Percentiles rank a stretch among this genome's conserved stretches.
Conservation (phyloP, 2,113 vertebrate species). For the Tyto alba region DNA sequence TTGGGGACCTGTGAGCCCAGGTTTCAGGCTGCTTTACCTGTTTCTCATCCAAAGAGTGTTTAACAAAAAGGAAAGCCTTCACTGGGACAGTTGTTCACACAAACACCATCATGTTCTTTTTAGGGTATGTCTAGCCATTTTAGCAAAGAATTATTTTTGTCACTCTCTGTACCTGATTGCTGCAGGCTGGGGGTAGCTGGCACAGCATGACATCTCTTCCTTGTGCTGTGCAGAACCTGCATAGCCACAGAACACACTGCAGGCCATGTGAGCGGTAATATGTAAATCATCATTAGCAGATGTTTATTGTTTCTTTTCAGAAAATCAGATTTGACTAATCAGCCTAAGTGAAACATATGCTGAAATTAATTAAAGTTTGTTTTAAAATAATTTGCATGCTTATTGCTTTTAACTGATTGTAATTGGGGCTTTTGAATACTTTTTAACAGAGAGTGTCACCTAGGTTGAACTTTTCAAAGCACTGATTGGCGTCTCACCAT, state of each 20-base stretch:
- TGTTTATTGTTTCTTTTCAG: constrained; percentile 68
- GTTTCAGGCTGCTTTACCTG: not conserved
- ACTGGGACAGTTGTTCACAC: not conserved
- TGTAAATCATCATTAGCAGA: constrained; percentile 65
- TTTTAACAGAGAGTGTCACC: constrained; percentile 35
- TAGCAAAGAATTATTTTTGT: not conserved
- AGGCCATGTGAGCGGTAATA: constrained; percentile 7
- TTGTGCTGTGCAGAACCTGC: not conserved
- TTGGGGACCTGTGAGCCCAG: not conserved
- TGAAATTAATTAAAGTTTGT: constrained; percentile 69
- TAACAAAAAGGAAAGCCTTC: not conserved
- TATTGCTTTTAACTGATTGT: constrained; percentile 58
- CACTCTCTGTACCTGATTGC: not conserved
- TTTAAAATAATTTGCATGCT: constrained; percentile 67
- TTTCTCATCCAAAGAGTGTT: not conserved
- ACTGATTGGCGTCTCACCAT: not conserved
- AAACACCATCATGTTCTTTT: not conserved
- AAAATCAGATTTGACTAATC: constrained; percentile 63
- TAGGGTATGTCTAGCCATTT: not conserved
- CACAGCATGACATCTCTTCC: not conserved
- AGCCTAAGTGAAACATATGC: constrained; percentile 64
- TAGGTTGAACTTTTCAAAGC: constrained; percentile 18
- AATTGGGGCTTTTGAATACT: constrained; percentile 36
- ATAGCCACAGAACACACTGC: not conserved
- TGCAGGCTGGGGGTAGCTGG: not conserved